Evolutionary conservation across 2,797 vertebrate genomes (phyloP).

Genomic region (Lates japonicus): DNA sequence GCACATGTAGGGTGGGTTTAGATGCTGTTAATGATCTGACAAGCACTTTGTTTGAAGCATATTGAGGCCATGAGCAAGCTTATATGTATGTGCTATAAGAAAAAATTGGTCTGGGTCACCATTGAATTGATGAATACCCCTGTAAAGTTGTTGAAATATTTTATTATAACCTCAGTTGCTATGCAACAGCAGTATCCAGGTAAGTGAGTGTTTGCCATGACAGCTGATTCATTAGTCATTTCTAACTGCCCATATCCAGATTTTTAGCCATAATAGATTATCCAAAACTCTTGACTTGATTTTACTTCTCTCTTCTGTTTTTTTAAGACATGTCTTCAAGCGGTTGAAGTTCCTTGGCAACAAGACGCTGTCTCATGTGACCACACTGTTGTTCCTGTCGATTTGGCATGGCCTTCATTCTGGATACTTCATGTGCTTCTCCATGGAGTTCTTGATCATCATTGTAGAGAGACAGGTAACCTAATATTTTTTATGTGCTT

Average conservation of each 20-base stretch:
- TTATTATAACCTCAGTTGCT: constrained; percentile 70
- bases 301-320: constrained; percentile 1
- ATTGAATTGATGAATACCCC: constrained; percentile 25
- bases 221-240: constrained; percentile 25
- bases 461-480: constrained; percentile 89
- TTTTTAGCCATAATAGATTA: constrained; percentile 1
- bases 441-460: constrained; percentile 97
- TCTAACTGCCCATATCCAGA: constrained; percentile 20
- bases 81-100: background rate
- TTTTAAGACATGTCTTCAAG: constrained; percentile 94
- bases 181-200: constrained; percentile 67
- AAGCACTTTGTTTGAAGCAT: constrained; percentile 6
- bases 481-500: background rate
- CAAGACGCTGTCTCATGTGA: constrained; percentile 92
- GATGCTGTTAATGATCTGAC: constrained; percentile 7
- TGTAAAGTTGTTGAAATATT: constrained; percentile 59
- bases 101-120: background rate
- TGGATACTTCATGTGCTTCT: constrained; percentile 97
- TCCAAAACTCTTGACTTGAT: background rate
- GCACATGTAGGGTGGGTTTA: too few species aligned
- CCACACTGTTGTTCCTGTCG: constrained; percentile 92
- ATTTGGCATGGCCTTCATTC: constrained; percentile 98
- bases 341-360: constrained; percentile 95
- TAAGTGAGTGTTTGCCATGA: constrained; percentile 27
- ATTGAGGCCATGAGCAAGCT: background rate